Evolutionary conservation across 2,888 invertebrate species (phyloP), one percentile per base, ranked within the genome.

Genomic region (Lathronympha strigana): DNA sequence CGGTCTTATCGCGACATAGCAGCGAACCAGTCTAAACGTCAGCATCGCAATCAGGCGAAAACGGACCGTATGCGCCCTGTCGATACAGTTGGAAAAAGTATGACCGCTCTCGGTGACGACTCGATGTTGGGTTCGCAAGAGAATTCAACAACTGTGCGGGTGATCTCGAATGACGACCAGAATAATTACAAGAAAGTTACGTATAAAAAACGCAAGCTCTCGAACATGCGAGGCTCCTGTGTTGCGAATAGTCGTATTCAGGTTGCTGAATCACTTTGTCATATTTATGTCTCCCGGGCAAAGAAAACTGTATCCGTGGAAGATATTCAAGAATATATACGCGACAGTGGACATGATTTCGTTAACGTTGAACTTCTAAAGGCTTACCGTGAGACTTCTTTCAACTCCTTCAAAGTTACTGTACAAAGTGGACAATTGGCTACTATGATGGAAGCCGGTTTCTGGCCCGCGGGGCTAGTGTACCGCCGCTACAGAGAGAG

Each of bases 1-100:
- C 40, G 17, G 40, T 43, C 40, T 17, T 43, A 43, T 17, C 40
- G 40, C 40, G 40, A 43, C 17, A 43, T 43, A 17, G 40, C 40
- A 17, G 40, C 17, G 40, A 43, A 43, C 40, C 40, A 13, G 40
- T 17, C 40, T 17, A 43, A 43, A 43, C 17, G 17, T 17, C 40
- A 43, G 17, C 40, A 17, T 6, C 6, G 4, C 6, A 17, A 1
- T 3, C 40, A 43, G 17, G 40, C 40, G 8, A 43, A 43, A 43
- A 4, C 19, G 17, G 19, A 15, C 13, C 40, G 8, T 43, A 17
- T 13, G 40, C 17, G 40, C 40, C 17, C 19, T 17, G 40, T 17
- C 40, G 17, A 43, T 4, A 17, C 40, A 17, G 19, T 15, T 17
- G 17, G 8, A 6, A 43, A 17, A 3, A 17, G 40, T 9, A 17